Base-by-base conservation (phyloP, 1,140 invertebrate species). In the Drosophila orena region DNA sequence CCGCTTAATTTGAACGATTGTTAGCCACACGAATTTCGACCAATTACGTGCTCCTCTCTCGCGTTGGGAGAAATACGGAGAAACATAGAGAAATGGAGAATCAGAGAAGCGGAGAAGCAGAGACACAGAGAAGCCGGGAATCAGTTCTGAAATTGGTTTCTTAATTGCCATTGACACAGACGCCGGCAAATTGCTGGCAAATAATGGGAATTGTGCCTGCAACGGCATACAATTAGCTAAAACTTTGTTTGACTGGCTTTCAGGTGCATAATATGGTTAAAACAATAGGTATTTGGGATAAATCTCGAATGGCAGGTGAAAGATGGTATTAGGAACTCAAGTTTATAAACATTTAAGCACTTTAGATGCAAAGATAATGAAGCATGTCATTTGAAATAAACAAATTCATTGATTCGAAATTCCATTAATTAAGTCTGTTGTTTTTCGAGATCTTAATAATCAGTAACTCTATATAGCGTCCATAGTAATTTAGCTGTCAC, bases 151-250 rank as follows among this genome's bases (percentile, higher is more conserved):
- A 78, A 81, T 81, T 77, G 69, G 30, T 40, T 59, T 52, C 66
- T 50, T 86, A 81, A 85, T 85, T 86, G 77, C 77, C 73, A 81
- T 86, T 85, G 77, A 84, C 81, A 81, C 77, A 77, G 77, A 80
- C 58, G 58, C 53, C 79, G 53, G 61, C 57, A 75, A 47, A 44
- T 54, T 71, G 64, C 55, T 38, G 34, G 42, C 27, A 4, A 57
- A 64, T 66, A 58, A 38, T 17, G 55, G 43, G 44, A 75, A 54
- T 57, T 49, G 43, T 20, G 7, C 14, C 43, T 68, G 43, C 30
- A 27, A 66, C n/a, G 40, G 49, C 34, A 30, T 44, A 68, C 47
- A 69, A 69, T 69, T 66, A 69, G 60, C 42, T 65, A 15, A 37
- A 20, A 69, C 49, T 70, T 38, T 70, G 66, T 68, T 68, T 70